A percentile compares a stretch with the other conserved stretches of the same genome.
Evolutionary conservation across 2,113 vertebrate genomes (phyloP).

Genomic region (Sylvilagus bachmani): DNA sequence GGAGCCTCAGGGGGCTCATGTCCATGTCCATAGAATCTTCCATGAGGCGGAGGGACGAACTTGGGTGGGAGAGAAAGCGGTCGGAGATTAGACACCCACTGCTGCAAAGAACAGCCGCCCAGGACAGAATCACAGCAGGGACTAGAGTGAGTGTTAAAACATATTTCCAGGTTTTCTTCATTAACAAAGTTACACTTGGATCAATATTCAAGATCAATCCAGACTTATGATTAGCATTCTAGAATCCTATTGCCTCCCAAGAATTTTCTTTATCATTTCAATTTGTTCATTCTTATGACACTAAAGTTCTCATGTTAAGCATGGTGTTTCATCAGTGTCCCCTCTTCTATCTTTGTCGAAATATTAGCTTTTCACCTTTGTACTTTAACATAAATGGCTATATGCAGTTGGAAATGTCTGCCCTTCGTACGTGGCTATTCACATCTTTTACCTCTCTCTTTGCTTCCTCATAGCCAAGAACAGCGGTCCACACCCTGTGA

Average conservation of each 20-base stretch:
- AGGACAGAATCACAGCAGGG: too few species aligned
- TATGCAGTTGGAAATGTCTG: neutral
- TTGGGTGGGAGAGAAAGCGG: too few species aligned
- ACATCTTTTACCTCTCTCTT: neutral
- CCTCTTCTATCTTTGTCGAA: neutral
- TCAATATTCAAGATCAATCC: neutral
- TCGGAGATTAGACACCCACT: too few species aligned
- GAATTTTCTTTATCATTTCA: constrained; percentile 21
- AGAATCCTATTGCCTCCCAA: neutral
- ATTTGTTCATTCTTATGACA: neutral
- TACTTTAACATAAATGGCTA: constrained; percentile 17
- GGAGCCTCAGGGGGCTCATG: too few species aligned
- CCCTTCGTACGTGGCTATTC: constrained; percentile 9
- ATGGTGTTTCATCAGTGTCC: neutral
- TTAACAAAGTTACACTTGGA: neutral
- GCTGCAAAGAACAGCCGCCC: too few species aligned
- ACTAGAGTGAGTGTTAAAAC: neutral
- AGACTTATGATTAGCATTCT: neutral
- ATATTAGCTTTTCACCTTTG: neutral
- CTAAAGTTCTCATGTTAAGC: neutral
- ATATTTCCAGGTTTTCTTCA: neutral
- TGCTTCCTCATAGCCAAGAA: neutral
- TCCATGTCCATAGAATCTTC: too few species aligned
- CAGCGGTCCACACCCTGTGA: neutral
- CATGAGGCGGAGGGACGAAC: too few species aligned